Evolutionary conservation across 1,140 invertebrate species (phyloP).

Genomic region (Colletes gigas): DNA sequence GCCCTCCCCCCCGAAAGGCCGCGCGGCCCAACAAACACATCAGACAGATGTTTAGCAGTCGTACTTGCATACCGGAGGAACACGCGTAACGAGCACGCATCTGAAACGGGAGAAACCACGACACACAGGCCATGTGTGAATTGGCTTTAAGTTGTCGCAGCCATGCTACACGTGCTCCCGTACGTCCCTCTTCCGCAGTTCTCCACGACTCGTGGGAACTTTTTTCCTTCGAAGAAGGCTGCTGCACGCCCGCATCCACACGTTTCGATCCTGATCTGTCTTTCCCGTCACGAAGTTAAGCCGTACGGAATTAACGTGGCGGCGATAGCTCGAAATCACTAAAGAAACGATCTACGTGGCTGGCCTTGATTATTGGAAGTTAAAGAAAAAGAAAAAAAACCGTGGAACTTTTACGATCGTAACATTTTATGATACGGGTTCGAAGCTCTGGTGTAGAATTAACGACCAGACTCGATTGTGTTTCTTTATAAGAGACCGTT

Average conservation of each 20-base stretch:
- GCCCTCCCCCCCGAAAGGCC: neutral
- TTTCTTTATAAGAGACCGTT: too few relatives aligned
- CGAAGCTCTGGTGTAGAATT: neutral
- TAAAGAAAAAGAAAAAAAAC: neutral
- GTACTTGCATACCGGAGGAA: slow-evolving; percentile 30
- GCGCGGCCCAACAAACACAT: slow-evolving; percentile 35
- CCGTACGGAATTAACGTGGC: slow-evolving; percentile 17
- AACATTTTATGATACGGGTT: neutral
- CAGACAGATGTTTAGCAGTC: slow-evolving; percentile 47
- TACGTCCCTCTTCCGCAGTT: slow-evolving; percentile 38
- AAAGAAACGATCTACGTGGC: neutral
- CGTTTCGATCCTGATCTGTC: slow-evolving; percentile 23
- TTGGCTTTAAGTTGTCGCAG: slow-evolving; percentile 45
- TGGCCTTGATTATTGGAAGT: neutral
- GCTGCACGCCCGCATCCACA: slow-evolving; percentile 56
- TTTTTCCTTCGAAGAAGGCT: slow-evolving; percentile 38
- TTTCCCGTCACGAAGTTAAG: slow-evolving; percentile 7
- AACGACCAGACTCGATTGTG: neutral
- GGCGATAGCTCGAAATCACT: neutral
- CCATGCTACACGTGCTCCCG: slow-evolving; percentile 37
- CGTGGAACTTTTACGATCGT: too few relatives aligned
- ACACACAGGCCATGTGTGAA: slow-evolving; percentile 60
- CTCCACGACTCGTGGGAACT: slow-evolving; percentile 55
- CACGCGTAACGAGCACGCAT: slow-evolving; percentile 26
- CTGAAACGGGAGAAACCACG: slow-evolving; percentile 30